A percentile compares a stretch with the other conserved stretches of the same genome.
Conservation (phyloP, 2,888 invertebrate species). For the Epirrita christyi region DNA sequence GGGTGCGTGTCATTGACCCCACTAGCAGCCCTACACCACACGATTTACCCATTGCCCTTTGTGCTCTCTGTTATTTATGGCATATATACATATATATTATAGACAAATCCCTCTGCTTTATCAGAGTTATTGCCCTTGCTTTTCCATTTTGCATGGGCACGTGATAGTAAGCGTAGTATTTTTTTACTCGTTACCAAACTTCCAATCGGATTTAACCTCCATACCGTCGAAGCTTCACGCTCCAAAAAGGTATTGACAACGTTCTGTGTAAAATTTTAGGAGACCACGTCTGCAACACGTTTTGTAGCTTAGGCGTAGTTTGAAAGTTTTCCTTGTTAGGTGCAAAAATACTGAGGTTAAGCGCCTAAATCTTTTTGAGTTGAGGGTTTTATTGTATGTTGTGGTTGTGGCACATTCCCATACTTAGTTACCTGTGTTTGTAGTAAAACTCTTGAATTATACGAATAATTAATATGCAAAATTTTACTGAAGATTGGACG, state of each 20-base stretch:
- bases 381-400: conserved; percentile 9
- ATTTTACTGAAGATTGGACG: background rate
- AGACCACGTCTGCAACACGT: conserved; percentile 21
- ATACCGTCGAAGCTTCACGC: conserved; percentile 1
- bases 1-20: conserved; percentile 83
- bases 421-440: conserved; percentile 9
- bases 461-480: conserved; percentile 9
- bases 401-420: conserved; percentile 7
- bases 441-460: conserved; percentile 6
- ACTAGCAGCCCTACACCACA: conserved; percentile 76
- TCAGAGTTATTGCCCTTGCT: conserved; percentile 57
- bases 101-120: conserved; percentile 60
- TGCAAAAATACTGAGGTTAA: conserved; percentile 30
- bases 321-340: conserved; percentile 34
- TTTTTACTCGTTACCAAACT: conserved; percentile 11
- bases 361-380: conserved; percentile 17
- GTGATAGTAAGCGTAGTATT: conserved; percentile 39
- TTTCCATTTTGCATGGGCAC: conserved; percentile 61
- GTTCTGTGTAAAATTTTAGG: background rate
- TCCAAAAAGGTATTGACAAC: background rate
- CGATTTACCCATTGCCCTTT: conserved; percentile 78
- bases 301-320: conserved; percentile 23
- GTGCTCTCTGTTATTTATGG: conserved; percentile 74
- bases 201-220: conserved; percentile 3
- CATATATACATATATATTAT: too few species aligned